Evolutionary conservation across 1,140 invertebrate genomes (phyloP).

Genomic region (Polypedilum vanderplanki): DNA sequence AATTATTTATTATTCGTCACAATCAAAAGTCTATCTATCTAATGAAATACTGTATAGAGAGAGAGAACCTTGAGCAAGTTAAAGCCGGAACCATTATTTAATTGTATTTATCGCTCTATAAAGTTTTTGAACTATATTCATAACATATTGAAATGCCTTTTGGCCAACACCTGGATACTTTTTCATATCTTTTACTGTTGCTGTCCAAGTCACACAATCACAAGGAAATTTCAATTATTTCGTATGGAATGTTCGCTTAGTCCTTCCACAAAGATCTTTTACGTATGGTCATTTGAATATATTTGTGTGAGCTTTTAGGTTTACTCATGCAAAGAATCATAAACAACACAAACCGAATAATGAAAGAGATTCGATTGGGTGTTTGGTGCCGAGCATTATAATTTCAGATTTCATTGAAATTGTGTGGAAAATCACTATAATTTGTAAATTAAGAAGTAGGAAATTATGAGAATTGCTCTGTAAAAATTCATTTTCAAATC

Average conservation of each 20-base stretch:
- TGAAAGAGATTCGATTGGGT: too few relatives aligned
- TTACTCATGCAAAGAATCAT: too few relatives aligned
- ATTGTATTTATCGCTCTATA: constrained; percentile 3
- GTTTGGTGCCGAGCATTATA: too few relatives aligned
- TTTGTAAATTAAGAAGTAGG: background rate
- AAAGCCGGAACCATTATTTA: constrained; percentile 12
- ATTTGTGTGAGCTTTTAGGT: too few relatives aligned
- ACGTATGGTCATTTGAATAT: too few relatives aligned
- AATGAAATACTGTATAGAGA: background rate
- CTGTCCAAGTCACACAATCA: background rate
- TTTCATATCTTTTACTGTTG: background rate
- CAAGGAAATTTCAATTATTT: background rate
- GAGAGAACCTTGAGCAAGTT: constrained; percentile 4
- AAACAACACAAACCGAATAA: too few relatives aligned
- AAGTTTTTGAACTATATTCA: background rate
- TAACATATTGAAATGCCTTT: background rate
- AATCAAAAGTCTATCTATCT: background rate
- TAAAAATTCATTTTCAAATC: background rate
- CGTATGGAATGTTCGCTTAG: too few relatives aligned
- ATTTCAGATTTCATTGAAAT: background rate
- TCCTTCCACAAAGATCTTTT: too few relatives aligned
- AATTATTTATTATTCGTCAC: background rate
- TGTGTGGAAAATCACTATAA: constrained; percentile 12
- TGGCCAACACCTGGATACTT: background rate
- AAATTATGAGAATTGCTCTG: constrained; percentile 13